Evolutionary conservation across 2,797 vertebrate species (phyloP), one percentile per base, ranked within the genome.

Genomic region (Phrynocephalus guinanensis): DNA sequence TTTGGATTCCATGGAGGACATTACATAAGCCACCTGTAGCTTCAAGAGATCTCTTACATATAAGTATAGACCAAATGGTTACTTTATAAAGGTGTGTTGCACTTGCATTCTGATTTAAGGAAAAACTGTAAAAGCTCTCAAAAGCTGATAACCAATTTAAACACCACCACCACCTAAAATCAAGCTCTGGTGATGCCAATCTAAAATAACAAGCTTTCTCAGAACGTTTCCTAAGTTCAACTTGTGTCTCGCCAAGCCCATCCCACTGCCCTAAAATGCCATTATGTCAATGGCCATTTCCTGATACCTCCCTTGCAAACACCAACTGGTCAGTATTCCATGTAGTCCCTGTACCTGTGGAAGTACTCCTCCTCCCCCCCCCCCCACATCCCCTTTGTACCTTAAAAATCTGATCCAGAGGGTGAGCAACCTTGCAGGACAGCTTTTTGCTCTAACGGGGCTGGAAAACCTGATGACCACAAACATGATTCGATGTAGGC

Each of bases 261-360:
- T 18, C 26, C 56, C 56, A 60, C 16, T 26, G 11, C 10, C 18
- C 79, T 70, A n/a, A 3, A 82, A n/a, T 63, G 20, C 13, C 15
- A 48, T 84, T 71, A 24, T 87, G 44, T 77, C 16, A 0, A 30
- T 20, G 15, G 33, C 20, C 0, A 33, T 63, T 86, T 75, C 52
- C 16, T 15, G 22, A n/a, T 0, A 44, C 0, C 26, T 0, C 1
- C 22, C 20, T 11, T 20, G 9, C 26, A 68, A 28, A 68, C 24
- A 13, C 2, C 20, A 18, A 20, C 60, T 63, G 60, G 60, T 18
- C 60, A 63, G 60, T 63, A 20, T 63, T 18, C 18, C 5, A 63
- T 63, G 60, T 63, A 63, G 60, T 20, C 60, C 16, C 13, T 18
- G 4, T 20, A 63, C 60, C 15, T 56, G 52, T 56, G 52, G 52